Base-by-base conservation (phyloP, 2,113 vertebrate genomes). In the Alethe diademata region DNA sequence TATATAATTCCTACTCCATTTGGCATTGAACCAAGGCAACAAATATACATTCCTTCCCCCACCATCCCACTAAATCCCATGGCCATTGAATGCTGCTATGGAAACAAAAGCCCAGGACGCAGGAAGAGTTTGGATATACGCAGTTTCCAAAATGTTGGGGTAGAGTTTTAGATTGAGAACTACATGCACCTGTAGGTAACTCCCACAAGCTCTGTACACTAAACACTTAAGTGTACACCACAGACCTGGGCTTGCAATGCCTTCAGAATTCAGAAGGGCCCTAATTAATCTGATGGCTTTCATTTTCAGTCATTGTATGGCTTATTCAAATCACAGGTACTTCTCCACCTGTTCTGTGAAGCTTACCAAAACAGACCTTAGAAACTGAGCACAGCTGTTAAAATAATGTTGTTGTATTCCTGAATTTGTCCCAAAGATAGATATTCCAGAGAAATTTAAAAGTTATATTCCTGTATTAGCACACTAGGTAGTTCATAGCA, bases 391-490 rank as follows among this genome's bases (percentile, higher is more conserved):
- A 96, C 97, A 97, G 96, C 94, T 97, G 95, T 97, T 96, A 97
- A 97, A 98, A 98, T 94, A 97, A 96, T 86, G 89, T 78, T 97
- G 97, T 86, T 76, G 71, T 95, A 96, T 87, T 94, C 88, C 86
- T 97, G 96, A 98, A 97, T 96, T 94, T 93, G 91, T 95, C 98
- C 94, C 83, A 54, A 95, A 97, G 93, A 97, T 48, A 97, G 96
- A 87, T 96, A 96, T 97, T 97, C 88, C 93, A 95, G 93, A 96
- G 95, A 97, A 98, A 97, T 93, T 92, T 96, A 92, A 95, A 98
- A 98, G 97, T 98, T 98, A 93, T 97, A 96, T 97, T 98, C 93
- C 62, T 97, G 83, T 97, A 97, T 97, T 97, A 97, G 95, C 97
- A 97, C 97, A 88, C 95, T 96, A 97, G 97, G 97, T 96, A 97